phyloP scores from a whole-genome alignment of 2,888 invertebrate genomes.

The Athripsodes cinereus region DNA sequence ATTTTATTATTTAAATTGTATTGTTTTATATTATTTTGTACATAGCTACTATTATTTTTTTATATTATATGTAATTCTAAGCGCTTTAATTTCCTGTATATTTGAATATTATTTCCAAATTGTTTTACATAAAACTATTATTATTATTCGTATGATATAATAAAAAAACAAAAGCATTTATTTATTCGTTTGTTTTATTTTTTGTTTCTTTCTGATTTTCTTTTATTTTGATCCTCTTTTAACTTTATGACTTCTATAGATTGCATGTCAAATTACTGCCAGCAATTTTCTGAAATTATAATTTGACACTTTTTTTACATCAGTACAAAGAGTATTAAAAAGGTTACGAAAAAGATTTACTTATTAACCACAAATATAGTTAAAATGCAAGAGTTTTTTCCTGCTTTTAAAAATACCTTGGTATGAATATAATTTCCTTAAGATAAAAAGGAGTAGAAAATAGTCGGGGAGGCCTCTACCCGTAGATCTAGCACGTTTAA shows the following conservation, averaged over 20 bases:
- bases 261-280: no score
- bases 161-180: neutral
- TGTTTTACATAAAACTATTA: neutral
- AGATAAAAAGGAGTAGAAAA: neutral
- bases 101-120: neutral
- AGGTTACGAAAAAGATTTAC: no score
- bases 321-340: no score
- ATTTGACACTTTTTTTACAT: no score
- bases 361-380: no score
- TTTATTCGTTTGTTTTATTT: no score
- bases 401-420: no score
- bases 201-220: neutral
- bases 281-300: neutral
- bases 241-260: no score
- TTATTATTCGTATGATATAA: neutral
- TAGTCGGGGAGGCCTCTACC: no score
- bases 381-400: no score
- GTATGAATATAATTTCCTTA: neutral
- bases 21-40: neutral
- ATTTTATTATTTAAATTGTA: neutral
- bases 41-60: neutral
- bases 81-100: neutral
- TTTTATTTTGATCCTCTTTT: no score
- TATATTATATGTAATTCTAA: neutral
- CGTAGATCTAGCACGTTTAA: no score